These are phyloP conservation scores for Nestor notabilis DNA, from an alignment of 2,113 vertebrate species.

Conservation along the genomic window DNA sequence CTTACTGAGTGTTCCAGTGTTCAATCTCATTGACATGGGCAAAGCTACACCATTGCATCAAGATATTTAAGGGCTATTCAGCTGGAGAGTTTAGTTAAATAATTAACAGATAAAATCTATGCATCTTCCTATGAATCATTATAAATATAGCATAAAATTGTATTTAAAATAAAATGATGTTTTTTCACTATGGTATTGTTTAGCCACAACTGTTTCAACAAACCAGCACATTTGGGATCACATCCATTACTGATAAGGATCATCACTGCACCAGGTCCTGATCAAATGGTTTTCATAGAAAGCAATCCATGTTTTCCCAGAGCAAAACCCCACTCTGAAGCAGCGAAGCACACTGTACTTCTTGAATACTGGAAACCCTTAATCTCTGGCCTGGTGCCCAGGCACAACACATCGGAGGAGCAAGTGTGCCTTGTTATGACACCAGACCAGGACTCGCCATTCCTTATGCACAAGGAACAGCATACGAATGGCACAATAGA, in stretches of 20 bases:
- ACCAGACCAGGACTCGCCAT: not conserved
- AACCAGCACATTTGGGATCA: not conserved
- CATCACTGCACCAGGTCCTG: not conserved
- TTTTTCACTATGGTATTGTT: not conserved
- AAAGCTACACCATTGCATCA: not conserved
- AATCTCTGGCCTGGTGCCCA: constrained; percentile 8
- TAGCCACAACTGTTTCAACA: not conserved
- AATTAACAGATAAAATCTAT: not conserved
- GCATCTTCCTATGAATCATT: not conserved
- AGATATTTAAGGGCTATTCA: not conserved
- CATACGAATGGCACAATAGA: fast-evolving
- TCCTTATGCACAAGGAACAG: not conserved
- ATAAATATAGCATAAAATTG: not conserved
- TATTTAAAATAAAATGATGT: not conserved
- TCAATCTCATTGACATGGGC: not conserved
- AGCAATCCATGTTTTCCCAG: not conserved
- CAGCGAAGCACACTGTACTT: not conserved
- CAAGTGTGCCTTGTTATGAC: fast-evolving
- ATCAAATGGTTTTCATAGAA: not conserved
- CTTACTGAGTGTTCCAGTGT: not conserved
- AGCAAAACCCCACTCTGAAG: not conserved
- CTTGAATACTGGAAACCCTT: not conserved
- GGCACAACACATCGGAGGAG: not conserved
- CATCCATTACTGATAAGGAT: not conserved
- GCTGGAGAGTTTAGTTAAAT: not conserved